Conservation (phyloP, 2,113 vertebrate species). For the Misgurnus mizolepis region DNA sequence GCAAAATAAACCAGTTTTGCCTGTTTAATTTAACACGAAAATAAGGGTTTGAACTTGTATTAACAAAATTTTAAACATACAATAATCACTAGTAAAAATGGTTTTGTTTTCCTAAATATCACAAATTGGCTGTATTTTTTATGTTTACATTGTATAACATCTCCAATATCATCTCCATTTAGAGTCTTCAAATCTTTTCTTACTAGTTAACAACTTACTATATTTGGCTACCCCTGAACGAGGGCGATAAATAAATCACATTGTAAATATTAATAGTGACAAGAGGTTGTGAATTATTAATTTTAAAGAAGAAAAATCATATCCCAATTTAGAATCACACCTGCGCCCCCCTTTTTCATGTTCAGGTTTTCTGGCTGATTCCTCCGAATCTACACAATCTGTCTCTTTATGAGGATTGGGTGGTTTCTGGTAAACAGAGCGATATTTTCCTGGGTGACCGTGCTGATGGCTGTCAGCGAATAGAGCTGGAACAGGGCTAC, state of each 20-base stretch:
- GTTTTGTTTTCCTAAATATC: too few species aligned
- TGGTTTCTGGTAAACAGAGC: slow-evolving; percentile 94
- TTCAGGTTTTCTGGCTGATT: slow-evolving; percentile 96
- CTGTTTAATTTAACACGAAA: neutral
- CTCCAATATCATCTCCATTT: too few species aligned
- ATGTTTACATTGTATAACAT: too few species aligned
- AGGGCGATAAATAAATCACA: neutral
- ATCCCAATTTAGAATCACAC: slow-evolving; percentile 24
- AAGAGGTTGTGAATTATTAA: neutral
- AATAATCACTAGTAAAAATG: neutral
- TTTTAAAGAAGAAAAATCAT: slow-evolving; percentile 13
- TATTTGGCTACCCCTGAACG: neutral
- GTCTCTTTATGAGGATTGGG: slow-evolving; percentile 97
- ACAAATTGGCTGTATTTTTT: too few species aligned
- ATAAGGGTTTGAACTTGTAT: neutral
- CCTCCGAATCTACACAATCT: slow-evolving; percentile 92
- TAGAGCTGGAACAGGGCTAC: slow-evolving; percentile 92
- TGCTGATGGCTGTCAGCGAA: slow-evolving; percentile 92
- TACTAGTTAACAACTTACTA: too few species aligned
- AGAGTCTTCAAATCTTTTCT: too few species aligned
- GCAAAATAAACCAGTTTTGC: neutral
- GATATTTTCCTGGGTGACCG: slow-evolving; percentile 95
- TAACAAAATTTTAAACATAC: neutral
- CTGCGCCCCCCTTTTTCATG: slow-evolving; percentile 43
- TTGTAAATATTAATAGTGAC: neutral